Conservation (phyloP, 2,888 invertebrate species). For the Homarus gammarus region DNA sequence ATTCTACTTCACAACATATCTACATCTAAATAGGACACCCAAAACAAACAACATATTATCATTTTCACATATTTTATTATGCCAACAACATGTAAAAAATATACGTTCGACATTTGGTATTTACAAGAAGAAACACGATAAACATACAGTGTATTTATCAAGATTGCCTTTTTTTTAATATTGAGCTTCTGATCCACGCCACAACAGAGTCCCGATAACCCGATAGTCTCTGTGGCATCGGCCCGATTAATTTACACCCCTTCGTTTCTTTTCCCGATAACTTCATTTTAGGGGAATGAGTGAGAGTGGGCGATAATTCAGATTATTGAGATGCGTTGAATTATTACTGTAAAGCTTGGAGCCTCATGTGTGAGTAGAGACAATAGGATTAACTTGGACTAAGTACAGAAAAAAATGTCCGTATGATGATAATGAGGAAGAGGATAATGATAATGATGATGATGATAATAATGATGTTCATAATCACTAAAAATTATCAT, state of each 20-base stretch:
- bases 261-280: too few relatives aligned
- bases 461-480: not conserved
- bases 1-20: too few relatives aligned
- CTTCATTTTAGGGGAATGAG: too few relatives aligned
- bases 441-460: not conserved
- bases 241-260: too few relatives aligned
- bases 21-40: too few relatives aligned
- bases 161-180: slow-evolving; percentile 24
- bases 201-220: too few relatives aligned
- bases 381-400: not conserved
- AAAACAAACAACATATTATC: slow-evolving; percentile 11
- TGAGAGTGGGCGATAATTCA: too few relatives aligned
- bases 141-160: slow-evolving; percentile 20
- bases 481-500: too few relatives aligned
- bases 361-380: too few relatives aligned
- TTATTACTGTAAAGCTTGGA: too few relatives aligned
- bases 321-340: too few relatives aligned
- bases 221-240: too few relatives aligned
- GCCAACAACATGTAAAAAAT: slow-evolving; percentile 71
- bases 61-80: slow-evolving; percentile 53
- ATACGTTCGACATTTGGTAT: slow-evolving; percentile 69
- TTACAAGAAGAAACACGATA: slow-evolving; percentile 59
- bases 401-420: not conserved
- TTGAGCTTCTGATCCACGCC: slow-evolving; percentile 20
- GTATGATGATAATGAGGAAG: not conserved